These are phyloP conservation scores for Cryptus armator DNA, from an alignment of 2,888 invertebrate species.

Conservation along the genomic window DNA sequence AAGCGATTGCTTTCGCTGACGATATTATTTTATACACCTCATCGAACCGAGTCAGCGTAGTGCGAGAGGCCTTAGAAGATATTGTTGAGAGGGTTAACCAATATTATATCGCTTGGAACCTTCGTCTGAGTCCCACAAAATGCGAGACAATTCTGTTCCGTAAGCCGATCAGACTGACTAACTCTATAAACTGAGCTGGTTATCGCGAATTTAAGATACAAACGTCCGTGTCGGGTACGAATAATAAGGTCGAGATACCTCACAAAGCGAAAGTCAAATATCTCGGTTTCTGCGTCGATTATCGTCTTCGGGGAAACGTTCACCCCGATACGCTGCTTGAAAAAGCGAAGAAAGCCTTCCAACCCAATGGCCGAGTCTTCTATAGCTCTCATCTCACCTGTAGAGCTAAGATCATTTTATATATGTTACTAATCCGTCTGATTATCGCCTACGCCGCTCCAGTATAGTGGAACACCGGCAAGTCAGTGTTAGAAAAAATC, in stretches of 20 bases:
- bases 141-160: conserved; percentile 64
- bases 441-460: conserved; percentile 44
- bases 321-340: conserved; percentile 23
- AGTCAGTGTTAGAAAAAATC: conserved; percentile 46
- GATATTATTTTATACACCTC: neutral
- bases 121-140: conserved; percentile 48
- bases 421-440: conserved; percentile 41
- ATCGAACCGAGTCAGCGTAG: neutral
- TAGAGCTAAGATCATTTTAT: conserved; percentile 29
- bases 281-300: conserved; percentile 48
- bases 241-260: neutral
- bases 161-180: conserved; percentile 7
- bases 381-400: neutral
- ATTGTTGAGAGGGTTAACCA: conserved; percentile 34
- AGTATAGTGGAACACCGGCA: conserved; percentile 44
- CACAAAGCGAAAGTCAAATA: conserved; percentile 41
- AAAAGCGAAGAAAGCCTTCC: conserved; percentile 30
- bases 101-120: conserved; percentile 53
- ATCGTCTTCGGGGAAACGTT: conserved; percentile 23
- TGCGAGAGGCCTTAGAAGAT: neutral
- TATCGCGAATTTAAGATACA: conserved; percentile 52
- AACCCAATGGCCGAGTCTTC: conserved; percentile 7
- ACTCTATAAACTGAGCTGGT: neutral
- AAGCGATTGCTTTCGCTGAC: neutral
- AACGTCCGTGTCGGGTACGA: neutral